Evolutionary conservation across 2,113 vertebrate species (phyloP), one percentile per base, ranked within the genome.

Genomic region (Sapajus apella): DNA sequence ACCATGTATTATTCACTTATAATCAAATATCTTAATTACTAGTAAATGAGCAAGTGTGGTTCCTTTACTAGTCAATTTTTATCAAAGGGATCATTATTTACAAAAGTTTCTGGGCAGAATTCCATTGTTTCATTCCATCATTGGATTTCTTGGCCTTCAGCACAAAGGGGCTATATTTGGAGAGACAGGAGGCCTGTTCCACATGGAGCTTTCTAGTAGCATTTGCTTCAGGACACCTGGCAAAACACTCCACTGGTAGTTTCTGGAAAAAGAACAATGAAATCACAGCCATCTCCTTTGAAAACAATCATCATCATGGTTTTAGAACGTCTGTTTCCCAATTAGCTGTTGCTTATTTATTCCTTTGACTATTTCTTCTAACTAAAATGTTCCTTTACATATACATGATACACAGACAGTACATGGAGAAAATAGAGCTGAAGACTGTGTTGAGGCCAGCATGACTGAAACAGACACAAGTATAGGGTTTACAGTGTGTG

Each of bases 401-500:
- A 3, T 66, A 95, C 88, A 40, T 82, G 91, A 97, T 58, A 85
- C 43, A 87, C 50, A 92, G 66, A 91, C 13, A 97, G 55, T 84
- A 43, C 84, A 32, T 70, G 40, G 83, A 45, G 96, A 95, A 90
- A 98, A 94, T 12, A 68, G 83, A 81, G 93, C 83, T 97, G 94
- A 96, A 91, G 79, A 92, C 61, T 56, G 68, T 83, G 10, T 73
- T 95, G 87, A 80, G 96, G 72, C 56, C 43, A 30, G 72, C n/a
- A 72, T 95, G 82, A 17, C 70, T 91, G 84, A 83, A 93, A 91
- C 76, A 81, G 82, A 94, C 91, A 52, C n/a, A 95, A 88, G 91
- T 96, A 97, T 90, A 97, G 94, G 92, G 96, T 85, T 45, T 94
- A 97, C 84, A 90, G 94, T 52, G 52, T 52, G 52, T 52, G 52